Conservation (phyloP, 2,797 vertebrate species). For the Phrynocephalus forsythii region DNA sequence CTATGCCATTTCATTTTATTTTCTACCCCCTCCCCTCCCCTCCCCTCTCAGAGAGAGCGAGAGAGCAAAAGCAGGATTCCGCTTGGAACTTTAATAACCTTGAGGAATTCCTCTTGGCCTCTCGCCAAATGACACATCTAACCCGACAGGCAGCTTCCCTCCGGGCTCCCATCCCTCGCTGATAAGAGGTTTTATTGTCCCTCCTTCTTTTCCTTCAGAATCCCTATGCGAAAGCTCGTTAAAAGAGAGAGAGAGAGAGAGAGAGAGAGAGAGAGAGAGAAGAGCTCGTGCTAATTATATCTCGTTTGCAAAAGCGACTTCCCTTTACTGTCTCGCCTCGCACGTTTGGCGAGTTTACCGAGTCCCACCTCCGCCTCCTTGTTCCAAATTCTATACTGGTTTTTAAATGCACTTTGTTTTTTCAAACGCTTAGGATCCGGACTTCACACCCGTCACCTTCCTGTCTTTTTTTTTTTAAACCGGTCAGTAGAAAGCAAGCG, state of each 20-base stretch:
- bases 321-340: conserved; percentile 37
- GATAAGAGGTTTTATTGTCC: conserved; percentile 66
- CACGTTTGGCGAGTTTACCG: conserved; percentile 21
- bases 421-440: too few species aligned
- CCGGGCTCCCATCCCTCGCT: conserved; percentile 53
- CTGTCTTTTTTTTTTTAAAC: background rate
- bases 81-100: conserved; percentile 12
- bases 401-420: background rate
- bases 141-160: conserved; percentile 47
- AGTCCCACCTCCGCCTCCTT: conserved; percentile 13
- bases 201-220: conserved; percentile 64
- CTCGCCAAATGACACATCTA: conserved; percentile 39
- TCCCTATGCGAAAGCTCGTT: conserved; percentile 65
- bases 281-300: conserved; percentile 69
- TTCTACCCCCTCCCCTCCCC: too few species aligned
- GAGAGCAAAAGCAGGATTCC: background rate
- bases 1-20: too few species aligned
- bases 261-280: background rate
- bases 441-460: background rate
- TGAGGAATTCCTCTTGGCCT: conserved; percentile 27
- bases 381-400: conserved; percentile 52
- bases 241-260: background rate
- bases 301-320: conserved; percentile 67
- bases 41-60: background rate
- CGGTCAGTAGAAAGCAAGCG: background rate